Conservation (phyloP, 92 coral and sea anemone species). For the Umimayanthus kanabou region DNA sequence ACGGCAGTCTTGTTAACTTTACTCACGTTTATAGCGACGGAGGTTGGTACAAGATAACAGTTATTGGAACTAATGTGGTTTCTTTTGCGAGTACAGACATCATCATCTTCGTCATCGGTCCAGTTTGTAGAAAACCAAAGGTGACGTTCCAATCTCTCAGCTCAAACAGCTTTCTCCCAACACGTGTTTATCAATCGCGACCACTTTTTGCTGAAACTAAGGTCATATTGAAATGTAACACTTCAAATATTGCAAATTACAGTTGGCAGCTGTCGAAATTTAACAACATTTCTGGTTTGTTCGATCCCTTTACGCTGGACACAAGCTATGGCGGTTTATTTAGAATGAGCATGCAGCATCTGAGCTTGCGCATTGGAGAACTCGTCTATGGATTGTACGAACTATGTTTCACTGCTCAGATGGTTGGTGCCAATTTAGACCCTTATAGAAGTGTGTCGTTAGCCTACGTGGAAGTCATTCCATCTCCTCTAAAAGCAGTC, state of each 20-base stretch:
- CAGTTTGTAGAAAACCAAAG: conserved; percentile 4
- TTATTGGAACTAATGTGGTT: neutral
- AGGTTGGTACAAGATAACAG: neutral
- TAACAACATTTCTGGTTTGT: neutral
- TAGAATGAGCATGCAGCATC: neutral
- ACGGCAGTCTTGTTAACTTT: neutral
- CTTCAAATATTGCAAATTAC: neutral
- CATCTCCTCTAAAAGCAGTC: neutral
- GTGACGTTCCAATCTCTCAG: neutral
- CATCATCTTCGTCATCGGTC: neutral
- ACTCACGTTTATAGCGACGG: neutral
- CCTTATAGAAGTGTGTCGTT: neutral
- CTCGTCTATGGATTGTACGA: neutral
- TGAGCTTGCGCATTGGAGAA: neutral
- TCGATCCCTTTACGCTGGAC: neutral
- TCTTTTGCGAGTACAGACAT: neutral
- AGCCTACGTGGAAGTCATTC: neutral
- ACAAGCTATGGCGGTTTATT: neutral
- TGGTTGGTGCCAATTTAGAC: neutral
- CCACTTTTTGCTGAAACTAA: neutral
- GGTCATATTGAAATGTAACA: neutral
- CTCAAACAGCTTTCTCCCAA: neutral
- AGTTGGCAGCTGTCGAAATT: neutral
- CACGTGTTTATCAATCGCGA: neutral
- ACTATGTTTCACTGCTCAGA: neutral